These are phyloP conservation scores for Nothocercus nigrocapillus DNA, from an alignment of 2,113 vertebrate genomes.

Conservation along the genomic window DNA sequence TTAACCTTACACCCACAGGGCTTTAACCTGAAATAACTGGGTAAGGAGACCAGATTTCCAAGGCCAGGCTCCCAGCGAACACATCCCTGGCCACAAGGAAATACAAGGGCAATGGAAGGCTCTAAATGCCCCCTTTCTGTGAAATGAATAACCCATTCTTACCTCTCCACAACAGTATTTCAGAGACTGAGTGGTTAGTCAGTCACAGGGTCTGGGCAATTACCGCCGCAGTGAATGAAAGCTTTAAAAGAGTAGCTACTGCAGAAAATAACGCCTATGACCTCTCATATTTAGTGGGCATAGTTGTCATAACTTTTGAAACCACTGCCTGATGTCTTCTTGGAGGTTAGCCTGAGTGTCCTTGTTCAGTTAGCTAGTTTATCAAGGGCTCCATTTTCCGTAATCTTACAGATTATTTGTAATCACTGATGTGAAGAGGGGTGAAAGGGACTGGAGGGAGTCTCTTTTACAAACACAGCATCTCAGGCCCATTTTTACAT, in stretches of 20 bases:
- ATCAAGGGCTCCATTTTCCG: background rate
- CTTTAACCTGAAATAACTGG: constrained; percentile 5
- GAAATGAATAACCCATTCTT: background rate
- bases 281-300: background rate
- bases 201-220: background rate
- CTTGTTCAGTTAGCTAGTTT: background rate
- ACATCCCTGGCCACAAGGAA: background rate
- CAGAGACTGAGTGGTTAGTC: background rate
- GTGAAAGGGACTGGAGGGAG: background rate
- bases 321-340: background rate
- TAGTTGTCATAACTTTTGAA: background rate
- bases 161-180: background rate
- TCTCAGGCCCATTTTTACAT: background rate
- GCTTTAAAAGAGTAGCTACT: background rate
- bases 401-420: background rate
- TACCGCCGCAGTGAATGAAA: background rate
- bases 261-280: background rate
- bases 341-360: background rate
- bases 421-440: background rate
- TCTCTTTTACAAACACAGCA: background rate
- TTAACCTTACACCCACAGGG: background rate
- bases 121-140: background rate
- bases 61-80: background rate
- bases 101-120: background rate
- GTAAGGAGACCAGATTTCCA: background rate